Conservation (phyloP, 1,140 invertebrate species). For the Arion vulgaris region DNA sequence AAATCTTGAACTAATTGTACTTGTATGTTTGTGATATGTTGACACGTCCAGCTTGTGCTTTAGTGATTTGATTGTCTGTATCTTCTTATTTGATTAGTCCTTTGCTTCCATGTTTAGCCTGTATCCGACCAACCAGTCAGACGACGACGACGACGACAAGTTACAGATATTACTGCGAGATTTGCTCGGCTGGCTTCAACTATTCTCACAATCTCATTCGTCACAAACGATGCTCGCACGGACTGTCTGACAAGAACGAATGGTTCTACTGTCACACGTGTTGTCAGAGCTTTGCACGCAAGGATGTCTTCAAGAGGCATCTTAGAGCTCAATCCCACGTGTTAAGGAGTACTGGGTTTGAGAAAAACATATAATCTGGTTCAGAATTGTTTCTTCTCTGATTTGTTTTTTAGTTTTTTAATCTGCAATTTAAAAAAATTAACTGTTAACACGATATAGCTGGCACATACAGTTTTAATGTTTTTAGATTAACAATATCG, state of each 20-base stretch:
- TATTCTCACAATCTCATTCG: slow-evolving; percentile 15
- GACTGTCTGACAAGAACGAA: slow-evolving; percentile 7
- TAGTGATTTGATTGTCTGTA: too few relatives aligned
- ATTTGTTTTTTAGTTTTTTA: too few relatives aligned
- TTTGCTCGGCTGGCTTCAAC: slow-evolving; percentile 22
- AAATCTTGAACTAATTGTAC: too few relatives aligned
- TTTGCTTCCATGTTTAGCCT: slow-evolving; percentile 9
- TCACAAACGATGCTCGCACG: slow-evolving; percentile 19
- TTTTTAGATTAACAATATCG: too few relatives aligned
- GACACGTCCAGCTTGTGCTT: too few relatives aligned
- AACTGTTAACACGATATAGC: too few relatives aligned
- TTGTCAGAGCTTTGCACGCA: background rate
- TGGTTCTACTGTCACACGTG: slow-evolving; percentile 27
- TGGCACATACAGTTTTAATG: too few relatives aligned
- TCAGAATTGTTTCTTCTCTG: too few relatives aligned
- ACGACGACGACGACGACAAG: too few relatives aligned
- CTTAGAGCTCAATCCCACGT: background rate
- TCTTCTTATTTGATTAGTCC: background rate
- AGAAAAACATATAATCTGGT: too few relatives aligned
- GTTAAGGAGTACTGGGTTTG: background rate
- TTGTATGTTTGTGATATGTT: too few relatives aligned
- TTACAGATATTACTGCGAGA: slow-evolving; percentile 16
- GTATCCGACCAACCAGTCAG: background rate
- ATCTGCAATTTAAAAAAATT: too few relatives aligned
- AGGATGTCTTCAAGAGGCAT: slow-evolving; percentile 20